These are phyloP conservation scores for Leptarthrus brevirostris DNA, from an alignment of 2,888 invertebrate species.

Conservation along the genomic window DNA sequence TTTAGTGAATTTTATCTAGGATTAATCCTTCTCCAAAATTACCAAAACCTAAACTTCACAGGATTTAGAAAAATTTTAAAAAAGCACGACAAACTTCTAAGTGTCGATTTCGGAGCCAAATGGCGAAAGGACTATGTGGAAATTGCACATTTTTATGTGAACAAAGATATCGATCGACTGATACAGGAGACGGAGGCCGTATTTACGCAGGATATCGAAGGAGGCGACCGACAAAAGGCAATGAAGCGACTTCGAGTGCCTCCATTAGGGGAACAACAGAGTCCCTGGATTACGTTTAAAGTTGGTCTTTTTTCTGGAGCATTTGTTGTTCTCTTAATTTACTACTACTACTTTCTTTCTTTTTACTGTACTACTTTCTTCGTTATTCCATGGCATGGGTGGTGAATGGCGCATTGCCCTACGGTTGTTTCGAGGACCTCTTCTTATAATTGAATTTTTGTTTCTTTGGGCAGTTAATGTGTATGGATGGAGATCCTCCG, in stretches of 20 bases:
- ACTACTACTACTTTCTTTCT: no score
- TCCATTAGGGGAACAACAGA: slow-evolving; percentile 85
- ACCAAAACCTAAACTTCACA: slow-evolving; percentile 88
- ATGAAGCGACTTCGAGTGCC: slow-evolving; percentile 90
- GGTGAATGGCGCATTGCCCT: slow-evolving; percentile 77
- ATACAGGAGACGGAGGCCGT: slow-evolving; percentile 82
- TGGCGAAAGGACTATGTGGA: slow-evolving; percentile 86
- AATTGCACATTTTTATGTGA: slow-evolving; percentile 83
- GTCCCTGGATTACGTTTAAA: slow-evolving; percentile 85
- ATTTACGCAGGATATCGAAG: slow-evolving; percentile 78
- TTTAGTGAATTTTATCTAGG: slow-evolving; percentile 92
- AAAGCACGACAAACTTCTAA: slow-evolving; percentile 86
- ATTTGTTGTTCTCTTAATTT: slow-evolving; percentile 79
- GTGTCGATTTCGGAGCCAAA: slow-evolving; percentile 77
- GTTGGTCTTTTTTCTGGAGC: slow-evolving; percentile 87
- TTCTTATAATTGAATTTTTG: slow-evolving; percentile 79
- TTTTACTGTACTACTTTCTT: slow-evolving; percentile 78
- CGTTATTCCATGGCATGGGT: slow-evolving; percentile 68
- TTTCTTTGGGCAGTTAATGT: slow-evolving; percentile 85
- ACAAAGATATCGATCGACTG: slow-evolving; percentile 85
- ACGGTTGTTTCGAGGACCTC: slow-evolving; percentile 82
- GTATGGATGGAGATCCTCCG: slow-evolving; percentile 84
- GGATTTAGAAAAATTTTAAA: slow-evolving; percentile 91
- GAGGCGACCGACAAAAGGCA: slow-evolving; percentile 83
- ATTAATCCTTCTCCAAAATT: slow-evolving; percentile 86